Evolutionary conservation across 2,888 invertebrate genomes (phyloP), one percentile per base, ranked within the genome.

Genomic region (Helicoverpa assulta): DNA sequence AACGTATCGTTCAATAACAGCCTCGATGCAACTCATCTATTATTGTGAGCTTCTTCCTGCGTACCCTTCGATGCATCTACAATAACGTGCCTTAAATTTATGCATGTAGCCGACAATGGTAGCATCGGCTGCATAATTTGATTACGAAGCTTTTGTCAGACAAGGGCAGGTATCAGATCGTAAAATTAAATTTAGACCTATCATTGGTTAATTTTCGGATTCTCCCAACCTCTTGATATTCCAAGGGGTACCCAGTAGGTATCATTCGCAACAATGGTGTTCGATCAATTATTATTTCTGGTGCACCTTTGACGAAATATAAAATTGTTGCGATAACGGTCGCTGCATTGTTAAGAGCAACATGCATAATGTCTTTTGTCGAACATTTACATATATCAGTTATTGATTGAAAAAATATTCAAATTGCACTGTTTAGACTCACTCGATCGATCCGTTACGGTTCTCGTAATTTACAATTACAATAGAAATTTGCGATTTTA

Each of bases 361-460:
- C 80, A 82, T 89, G 88, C 89, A 91, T 89, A 91, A 92, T 90
- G 89, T 91, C 88, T 92, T 90, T 90, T 89, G 85, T 86, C 70
- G 75, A 70, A 83, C 72, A 94, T 95, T 94, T 95, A 94, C 95
- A 95, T 95, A 94, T 92, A 93, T 94, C 93, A 91, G 92, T 94
- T 95, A 95, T 95, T 95, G 95, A 95, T 95, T 94, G 95, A 92
- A 94, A 94, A 93, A 94, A 94, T 94, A 95, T 95, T 95, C 88
- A 94, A 95, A 95, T 95, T 65, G 64, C 74, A 88, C 86, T 90
- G 91, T 93, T 94, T 92, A 89, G 86, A 92, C 85, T 88, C 88
- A 88, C 85, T 93, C 93, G 88, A 93, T 94, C 90, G 91, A 92
- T 95, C 92, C 94, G 94, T 94, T 93, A 95, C 91, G 94, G 93